Conservation (phyloP, 2,888 invertebrate genomes). For the Nomada lathburiana region DNA sequence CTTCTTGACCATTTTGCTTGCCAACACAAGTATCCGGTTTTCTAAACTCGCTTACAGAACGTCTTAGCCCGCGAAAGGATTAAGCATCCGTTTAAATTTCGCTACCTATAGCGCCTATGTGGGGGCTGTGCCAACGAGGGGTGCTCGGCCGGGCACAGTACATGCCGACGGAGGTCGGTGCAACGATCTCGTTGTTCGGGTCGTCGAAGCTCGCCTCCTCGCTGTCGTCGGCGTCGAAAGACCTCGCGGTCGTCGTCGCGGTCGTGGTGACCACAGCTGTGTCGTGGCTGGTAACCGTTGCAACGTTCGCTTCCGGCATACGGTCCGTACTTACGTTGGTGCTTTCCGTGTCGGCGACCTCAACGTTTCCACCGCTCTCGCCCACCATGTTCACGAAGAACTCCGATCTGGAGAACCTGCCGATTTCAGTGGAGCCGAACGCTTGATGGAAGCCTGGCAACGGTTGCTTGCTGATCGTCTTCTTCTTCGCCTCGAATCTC, state of each 20-base stretch:
- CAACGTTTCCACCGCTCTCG: slow-evolving; percentile 72
- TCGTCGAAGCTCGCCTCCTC: slow-evolving; percentile 55
- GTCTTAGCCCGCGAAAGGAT: slow-evolving; percentile 47
- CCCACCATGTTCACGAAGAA: slow-evolving; percentile 88
- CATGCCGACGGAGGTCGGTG: slow-evolving; percentile 47
- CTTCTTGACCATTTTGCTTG: no score
- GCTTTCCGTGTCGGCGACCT: slow-evolving; percentile 45
- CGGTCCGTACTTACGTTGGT: slow-evolving; percentile 67
- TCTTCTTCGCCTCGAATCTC: slow-evolving; percentile 71
- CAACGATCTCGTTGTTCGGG: slow-evolving; percentile 54
- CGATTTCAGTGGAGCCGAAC: slow-evolving; percentile 94
- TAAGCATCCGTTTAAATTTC: slow-evolving; percentile 77
- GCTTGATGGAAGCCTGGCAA: slow-evolving; percentile 94
- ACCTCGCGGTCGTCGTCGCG: slow-evolving; percentile 46
- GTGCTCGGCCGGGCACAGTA: slow-evolving; percentile 63
- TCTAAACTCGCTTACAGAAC: neutral
- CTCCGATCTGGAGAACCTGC: slow-evolving; percentile 90
- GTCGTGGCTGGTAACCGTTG: slow-evolving; percentile 16
- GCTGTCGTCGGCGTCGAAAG: slow-evolving; percentile 58
- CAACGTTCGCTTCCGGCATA: slow-evolving; percentile 42
- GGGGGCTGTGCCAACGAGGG: slow-evolving; percentile 82
- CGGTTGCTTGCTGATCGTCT: slow-evolving; percentile 84
- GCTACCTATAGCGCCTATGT: slow-evolving; percentile 81
- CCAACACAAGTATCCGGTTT: no score
- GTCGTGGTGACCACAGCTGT: slow-evolving; percentile 34